Evolutionary conservation across 2,113 vertebrate species (phyloP).

Genomic region (Felis catus): DNA sequence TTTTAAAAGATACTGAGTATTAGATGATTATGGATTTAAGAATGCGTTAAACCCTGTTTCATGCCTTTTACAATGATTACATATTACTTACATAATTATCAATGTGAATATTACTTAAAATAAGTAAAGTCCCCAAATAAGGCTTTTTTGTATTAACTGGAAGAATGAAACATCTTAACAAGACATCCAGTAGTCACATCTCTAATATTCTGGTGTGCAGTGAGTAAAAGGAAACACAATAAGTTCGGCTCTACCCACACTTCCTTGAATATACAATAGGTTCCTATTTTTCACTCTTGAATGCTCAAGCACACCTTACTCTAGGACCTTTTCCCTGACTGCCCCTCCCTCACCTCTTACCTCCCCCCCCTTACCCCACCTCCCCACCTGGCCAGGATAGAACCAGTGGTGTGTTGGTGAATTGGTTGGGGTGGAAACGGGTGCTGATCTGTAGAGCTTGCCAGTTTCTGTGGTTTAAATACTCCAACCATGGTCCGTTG

Average conservation of each 20-base stretch:
- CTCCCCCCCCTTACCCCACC: no score
- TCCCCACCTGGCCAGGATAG: background rate
- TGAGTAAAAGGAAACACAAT: background rate
- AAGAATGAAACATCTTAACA: background rate
- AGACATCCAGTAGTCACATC: background rate
- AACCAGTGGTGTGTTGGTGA: background rate
- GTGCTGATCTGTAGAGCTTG: background rate
- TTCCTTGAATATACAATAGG: background rate
- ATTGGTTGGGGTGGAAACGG: background rate
- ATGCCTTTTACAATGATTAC: background rate
- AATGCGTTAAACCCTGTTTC: background rate
- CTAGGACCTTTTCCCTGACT: background rate
- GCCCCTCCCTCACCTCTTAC: fast-evolving
- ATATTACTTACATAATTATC: background rate
- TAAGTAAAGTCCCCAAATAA: background rate
- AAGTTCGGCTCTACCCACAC: background rate
- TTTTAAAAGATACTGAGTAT: background rate
- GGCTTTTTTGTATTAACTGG: background rate
- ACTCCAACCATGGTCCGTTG: background rate
- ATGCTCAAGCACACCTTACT: background rate
- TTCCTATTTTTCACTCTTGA: background rate
- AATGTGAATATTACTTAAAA: constrained; percentile 23
- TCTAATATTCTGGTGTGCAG: background rate
- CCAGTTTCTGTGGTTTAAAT: background rate
- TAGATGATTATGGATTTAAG: background rate